A percentile compares a stretch with the other conserved stretches of the same genome.
These are phyloP conservation scores for Brachycybe producta DNA, from an alignment of 2,888 invertebrate genomes.

Conservation along the genomic window DNA sequence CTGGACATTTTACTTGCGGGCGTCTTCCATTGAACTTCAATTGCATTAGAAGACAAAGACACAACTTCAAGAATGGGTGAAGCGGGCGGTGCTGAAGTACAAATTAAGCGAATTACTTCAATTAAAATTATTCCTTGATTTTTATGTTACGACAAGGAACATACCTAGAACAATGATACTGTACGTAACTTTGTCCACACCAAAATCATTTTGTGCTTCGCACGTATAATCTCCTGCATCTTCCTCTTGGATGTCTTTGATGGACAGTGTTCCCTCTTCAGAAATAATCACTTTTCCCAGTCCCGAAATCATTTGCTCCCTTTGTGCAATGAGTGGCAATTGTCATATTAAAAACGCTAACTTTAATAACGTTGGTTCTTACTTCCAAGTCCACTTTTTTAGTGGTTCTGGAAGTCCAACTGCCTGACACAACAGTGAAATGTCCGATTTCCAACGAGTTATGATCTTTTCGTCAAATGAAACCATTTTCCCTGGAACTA, in stretches of 20 bases:
- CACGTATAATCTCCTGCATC: slow-evolving; percentile 93
- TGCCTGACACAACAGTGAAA: slow-evolving; percentile 14
- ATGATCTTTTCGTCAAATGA: slow-evolving; percentile 17
- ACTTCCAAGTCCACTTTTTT: slow-evolving; percentile 17
- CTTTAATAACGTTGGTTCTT: neutral
- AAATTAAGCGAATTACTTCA: neutral
- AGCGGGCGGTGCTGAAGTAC: slow-evolving; percentile 6
- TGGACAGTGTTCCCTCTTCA: slow-evolving; percentile 80
- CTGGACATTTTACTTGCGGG: neutral
- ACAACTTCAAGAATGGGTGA: slow-evolving; percentile 6
- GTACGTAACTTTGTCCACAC: slow-evolving; percentile 82
- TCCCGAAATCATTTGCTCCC: neutral
- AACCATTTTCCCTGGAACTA: slow-evolving; percentile 15
- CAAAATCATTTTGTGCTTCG: slow-evolving; percentile 81
- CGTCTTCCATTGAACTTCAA: slow-evolving; percentile 12
- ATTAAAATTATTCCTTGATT: too few relatives aligned
- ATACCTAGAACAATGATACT: slow-evolving; percentile 70
- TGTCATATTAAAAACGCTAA: neutral
- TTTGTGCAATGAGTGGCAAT: neutral
- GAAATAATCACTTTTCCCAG: slow-evolving; percentile 50
- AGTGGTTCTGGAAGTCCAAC: slow-evolving; percentile 16
- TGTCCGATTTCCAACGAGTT: slow-evolving; percentile 14
- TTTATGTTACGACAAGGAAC: too few relatives aligned
- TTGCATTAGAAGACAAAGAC: neutral
- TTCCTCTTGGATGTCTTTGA: slow-evolving; percentile 72